Conservation (phyloP, 1,140 invertebrate species). For the Drosophila asahinai region DNA sequence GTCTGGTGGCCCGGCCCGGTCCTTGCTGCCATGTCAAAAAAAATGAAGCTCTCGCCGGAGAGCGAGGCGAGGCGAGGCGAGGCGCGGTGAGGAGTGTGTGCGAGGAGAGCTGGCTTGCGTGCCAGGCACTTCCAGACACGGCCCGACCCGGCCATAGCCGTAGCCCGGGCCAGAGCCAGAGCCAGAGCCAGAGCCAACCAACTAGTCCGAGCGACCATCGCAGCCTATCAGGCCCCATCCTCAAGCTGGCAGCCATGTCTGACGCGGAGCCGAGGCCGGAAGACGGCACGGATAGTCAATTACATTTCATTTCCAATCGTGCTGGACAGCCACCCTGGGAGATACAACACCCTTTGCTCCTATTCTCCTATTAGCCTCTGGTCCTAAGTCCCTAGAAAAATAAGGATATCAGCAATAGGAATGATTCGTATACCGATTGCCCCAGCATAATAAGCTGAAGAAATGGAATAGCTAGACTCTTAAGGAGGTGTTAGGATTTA, state of each 20-base stretch:
- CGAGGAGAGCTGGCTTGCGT: slow-evolving; percentile 57
- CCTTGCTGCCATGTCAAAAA: slow-evolving; percentile 71
- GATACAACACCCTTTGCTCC: background rate
- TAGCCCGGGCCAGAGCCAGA: slow-evolving; percentile 17
- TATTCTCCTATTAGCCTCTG: too few relatives aligned
- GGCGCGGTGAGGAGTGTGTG: slow-evolving; percentile 1
- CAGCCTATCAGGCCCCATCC: slow-evolving; percentile 53
- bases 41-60: slow-evolving; percentile 41
- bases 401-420: too few relatives aligned
- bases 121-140: slow-evolving; percentile 74
- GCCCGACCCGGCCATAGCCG: slow-evolving; percentile 46
- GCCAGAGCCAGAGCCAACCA: slow-evolving; percentile 33
- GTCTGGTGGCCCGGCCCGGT: slow-evolving; percentile 51
- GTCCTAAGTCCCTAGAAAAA: too few relatives aligned
- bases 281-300: slow-evolving; percentile 37
- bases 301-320: slow-evolving; percentile 30
- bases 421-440: too few relatives aligned
- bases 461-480: too few relatives aligned
- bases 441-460: too few relatives aligned
- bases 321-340: slow-evolving; percentile 44
- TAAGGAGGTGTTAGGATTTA: too few relatives aligned
- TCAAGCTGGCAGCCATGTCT: slow-evolving; percentile 25
- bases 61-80: background rate
- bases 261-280: slow-evolving; percentile 9
- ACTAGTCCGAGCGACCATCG: slow-evolving; percentile 73